phyloP scores from a whole-genome alignment of 1,140 invertebrate genomes.

The Macrotrachela quadricornifera region DNA sequence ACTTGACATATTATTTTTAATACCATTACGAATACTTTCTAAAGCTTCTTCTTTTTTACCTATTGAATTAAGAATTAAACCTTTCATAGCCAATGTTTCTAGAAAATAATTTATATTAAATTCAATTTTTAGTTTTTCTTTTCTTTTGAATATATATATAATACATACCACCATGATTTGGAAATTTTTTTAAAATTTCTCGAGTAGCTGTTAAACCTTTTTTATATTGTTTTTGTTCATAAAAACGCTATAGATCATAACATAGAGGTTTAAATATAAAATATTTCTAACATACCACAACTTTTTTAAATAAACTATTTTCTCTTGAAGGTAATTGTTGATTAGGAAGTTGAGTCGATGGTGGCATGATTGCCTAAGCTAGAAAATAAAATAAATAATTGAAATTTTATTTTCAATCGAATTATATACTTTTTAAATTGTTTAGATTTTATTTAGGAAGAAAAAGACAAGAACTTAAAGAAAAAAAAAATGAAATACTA shows the following conservation, averaged over 20 bases:
- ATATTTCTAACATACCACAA: no score
- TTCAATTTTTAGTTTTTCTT: no score
- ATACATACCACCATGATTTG: slow-evolving; percentile 72
- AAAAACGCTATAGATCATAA: slow-evolving; percentile 46
- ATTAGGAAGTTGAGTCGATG: no score
- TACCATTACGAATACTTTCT: slow-evolving; percentile 76
- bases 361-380: no score
- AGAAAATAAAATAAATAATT: no score
- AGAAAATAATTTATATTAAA: slow-evolving; percentile 11
- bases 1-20: slow-evolving; percentile 82
- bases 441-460: no score
- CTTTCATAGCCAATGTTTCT: slow-evolving; percentile 99
- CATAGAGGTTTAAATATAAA: background rate
- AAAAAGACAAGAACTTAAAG: no score
- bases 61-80: slow-evolving; percentile 86
- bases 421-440: no score
- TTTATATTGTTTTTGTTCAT: slow-evolving; percentile 99
- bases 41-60: slow-evolving; percentile 95
- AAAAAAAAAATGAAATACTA: no score
- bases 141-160: background rate
- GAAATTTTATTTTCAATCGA: no score
- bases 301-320: no score
- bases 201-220: slow-evolving; percentile 98
- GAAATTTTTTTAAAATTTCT: slow-evolving; percentile 84
- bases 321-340: no score